Conservation (phyloP, 2,888 invertebrate genomes). For the Lycocerus yunnanus region DNA sequence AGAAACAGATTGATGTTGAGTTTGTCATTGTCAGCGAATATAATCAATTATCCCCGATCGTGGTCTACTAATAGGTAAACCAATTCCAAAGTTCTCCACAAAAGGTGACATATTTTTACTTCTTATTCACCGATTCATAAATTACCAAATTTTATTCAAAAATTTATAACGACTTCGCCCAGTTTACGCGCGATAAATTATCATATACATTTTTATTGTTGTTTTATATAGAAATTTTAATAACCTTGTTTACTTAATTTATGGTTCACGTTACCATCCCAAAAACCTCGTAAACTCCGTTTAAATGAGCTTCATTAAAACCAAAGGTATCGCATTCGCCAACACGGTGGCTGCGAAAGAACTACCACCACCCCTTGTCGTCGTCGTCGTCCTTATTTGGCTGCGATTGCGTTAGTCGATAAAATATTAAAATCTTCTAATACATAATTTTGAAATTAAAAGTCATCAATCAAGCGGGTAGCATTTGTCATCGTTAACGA, state of each 20-base stretch:
- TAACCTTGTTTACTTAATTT: conserved; percentile 1
- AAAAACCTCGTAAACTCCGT: not conserved
- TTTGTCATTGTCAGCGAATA: not conserved
- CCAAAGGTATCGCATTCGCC: not conserved
- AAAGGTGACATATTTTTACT: not conserved
- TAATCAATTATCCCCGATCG: not conserved
- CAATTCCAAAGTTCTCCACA: not conserved
- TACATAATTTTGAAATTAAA: not conserved
- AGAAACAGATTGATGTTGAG: not conserved
- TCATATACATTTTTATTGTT: conserved; percentile 35
- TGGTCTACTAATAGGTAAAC: not conserved
- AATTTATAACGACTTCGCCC: not conserved
- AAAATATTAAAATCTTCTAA: not conserved
- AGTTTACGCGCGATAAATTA: conserved; percentile 35
- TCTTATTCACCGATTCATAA: too few relatives aligned
- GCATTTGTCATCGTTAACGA: conserved; percentile 20
- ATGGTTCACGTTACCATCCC: not conserved
- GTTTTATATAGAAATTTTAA: not conserved
- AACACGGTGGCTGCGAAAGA: not conserved
- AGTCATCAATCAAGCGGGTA: conserved; percentile 10
- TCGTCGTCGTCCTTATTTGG: not conserved
- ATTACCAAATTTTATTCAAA: not conserved
- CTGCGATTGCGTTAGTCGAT: not conserved
- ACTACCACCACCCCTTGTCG: not conserved
- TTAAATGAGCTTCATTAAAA: not conserved